phyloP scores from a whole-genome alignment of 2,113 vertebrate genomes.

The Syngnathus scovelli region DNA sequence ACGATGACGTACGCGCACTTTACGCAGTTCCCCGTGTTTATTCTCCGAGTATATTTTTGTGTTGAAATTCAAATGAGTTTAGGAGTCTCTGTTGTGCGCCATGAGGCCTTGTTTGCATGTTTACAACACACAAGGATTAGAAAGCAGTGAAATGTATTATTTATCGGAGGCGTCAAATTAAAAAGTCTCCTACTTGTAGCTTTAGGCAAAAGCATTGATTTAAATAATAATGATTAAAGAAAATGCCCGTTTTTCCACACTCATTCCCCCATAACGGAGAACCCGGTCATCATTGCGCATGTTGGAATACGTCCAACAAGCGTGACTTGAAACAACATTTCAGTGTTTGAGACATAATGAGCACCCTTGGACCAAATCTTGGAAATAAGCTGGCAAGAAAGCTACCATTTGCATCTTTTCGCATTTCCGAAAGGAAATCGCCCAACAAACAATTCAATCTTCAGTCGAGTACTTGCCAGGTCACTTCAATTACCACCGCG shows the following conservation, averaged over 20 bases:
- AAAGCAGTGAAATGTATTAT: slow-evolving; percentile 42
- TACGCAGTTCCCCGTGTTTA: slow-evolving; percentile 15
- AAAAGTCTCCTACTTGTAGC: slow-evolving; percentile 46
- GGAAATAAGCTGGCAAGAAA: neutral
- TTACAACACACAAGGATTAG: slow-evolving; percentile 47
- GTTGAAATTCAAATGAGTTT: slow-evolving; percentile 43
- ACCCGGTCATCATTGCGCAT: neutral
- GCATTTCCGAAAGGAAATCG: neutral
- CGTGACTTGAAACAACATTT: neutral
- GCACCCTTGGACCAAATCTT: neutral
- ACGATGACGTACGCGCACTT: slow-evolving; percentile 5
- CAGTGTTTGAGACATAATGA: neutral
- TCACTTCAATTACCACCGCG: neutral
- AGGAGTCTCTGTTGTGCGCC: slow-evolving; percentile 33
- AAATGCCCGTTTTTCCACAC: neutral
- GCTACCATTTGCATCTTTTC: neutral
- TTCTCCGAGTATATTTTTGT: slow-evolving; percentile 33
- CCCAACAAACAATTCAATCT: no score
- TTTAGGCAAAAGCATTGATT: slow-evolving; percentile 27
- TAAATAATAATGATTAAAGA: slow-evolving; percentile 31
- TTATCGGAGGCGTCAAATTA: slow-evolving; percentile 60
- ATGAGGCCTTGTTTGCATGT: slow-evolving; percentile 32
- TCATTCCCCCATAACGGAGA: neutral
- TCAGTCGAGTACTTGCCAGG: no score
- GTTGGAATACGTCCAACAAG: neutral